Base-by-base conservation (phyloP, 2,113 vertebrate genomes). In the Chaenogobius annularis region DNA sequence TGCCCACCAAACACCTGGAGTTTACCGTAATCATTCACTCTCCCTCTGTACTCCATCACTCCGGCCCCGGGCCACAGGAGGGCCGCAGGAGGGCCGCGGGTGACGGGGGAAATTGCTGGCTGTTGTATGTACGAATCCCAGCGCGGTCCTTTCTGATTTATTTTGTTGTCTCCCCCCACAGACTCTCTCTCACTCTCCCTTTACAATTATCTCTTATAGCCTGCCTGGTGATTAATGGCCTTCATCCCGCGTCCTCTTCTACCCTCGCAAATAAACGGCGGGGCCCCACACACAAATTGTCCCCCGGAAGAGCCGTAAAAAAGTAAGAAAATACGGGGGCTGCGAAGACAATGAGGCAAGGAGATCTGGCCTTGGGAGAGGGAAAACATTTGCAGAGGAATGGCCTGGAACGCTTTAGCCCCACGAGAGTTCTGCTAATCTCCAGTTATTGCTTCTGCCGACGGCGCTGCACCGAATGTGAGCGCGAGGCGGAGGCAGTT, bases 201-300 rank as follows among this genome's bases (percentile, higher is more conserved):
- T 86, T 87, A 90, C 90, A 93, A 92, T 91, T 91, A 94, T 93
- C 93, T 93, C 89, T 90, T 88, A 88, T 89, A 90, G 92, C 90
- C 91, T 91, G 87, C 87, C 84, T 90, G 84, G 92, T 93, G 93
- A 94, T 94, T 93, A 94, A 94, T 94, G 93, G 90, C 76, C 93
- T 94, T 94, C 93, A 94, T 94, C 94, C 91, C 87, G 91, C 87
- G 80, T 92, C 90, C 89, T 91, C 88, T 88, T 85, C 87, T 89
- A 84, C 88, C 88, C 91, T 87, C 87, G 89, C 92, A 94, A 94
- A 94, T 93, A 93, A 93, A 93, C 92, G 87, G 88, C 69, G 62
- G 82, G 85, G 37, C 90, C 90, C 89, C 83, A 85, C 77, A 85
- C 88, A 91, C 92, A 94, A 93, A 94, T 93, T 90, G 92, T 92